phyloP scores from a whole-genome alignment of 2,888 invertebrate genomes.

The Ennomos erosarius region DNA sequence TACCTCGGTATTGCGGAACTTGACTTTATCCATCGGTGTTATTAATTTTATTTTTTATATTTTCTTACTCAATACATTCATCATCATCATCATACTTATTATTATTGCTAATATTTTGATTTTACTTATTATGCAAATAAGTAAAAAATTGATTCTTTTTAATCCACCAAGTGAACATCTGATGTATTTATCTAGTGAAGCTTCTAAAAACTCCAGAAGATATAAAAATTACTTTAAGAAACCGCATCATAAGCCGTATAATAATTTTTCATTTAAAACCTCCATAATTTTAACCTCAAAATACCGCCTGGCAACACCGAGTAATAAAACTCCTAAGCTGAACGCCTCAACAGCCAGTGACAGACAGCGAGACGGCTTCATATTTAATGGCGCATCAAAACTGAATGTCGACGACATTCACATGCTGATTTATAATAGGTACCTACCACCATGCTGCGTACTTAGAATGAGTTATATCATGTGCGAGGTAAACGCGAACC shows the following conservation, averaged over 20 bases:
- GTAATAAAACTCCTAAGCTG: conserved; percentile 11
- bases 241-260: too few species aligned
- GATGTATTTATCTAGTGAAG: too few species aligned
- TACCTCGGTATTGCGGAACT: too few species aligned
- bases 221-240: neutral
- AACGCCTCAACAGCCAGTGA: conserved; percentile 25
- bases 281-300: conserved; percentile 4
- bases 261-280: conserved; percentile 2
- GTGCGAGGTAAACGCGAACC: neutral
- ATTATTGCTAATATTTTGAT: too few species aligned
- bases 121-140: too few species aligned
- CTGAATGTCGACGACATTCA: conserved; percentile 26
- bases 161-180: too few species aligned
- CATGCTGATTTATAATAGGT: conserved; percentile 33
- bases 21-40: too few species aligned
- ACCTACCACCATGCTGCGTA: conserved; percentile 3
- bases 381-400: conserved; percentile 43
- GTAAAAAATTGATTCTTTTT: too few species aligned
- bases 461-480: neutral
- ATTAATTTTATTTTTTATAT: too few species aligned
- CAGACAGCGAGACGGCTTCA: conserved; percentile 34
- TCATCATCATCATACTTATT: too few species aligned
- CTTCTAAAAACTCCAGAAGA: too few species aligned
- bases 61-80: too few species aligned
- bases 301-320: conserved; percentile 11